Conservation (phyloP, 1,140 invertebrate genomes). For the Hypsibius dujardini region DNA sequence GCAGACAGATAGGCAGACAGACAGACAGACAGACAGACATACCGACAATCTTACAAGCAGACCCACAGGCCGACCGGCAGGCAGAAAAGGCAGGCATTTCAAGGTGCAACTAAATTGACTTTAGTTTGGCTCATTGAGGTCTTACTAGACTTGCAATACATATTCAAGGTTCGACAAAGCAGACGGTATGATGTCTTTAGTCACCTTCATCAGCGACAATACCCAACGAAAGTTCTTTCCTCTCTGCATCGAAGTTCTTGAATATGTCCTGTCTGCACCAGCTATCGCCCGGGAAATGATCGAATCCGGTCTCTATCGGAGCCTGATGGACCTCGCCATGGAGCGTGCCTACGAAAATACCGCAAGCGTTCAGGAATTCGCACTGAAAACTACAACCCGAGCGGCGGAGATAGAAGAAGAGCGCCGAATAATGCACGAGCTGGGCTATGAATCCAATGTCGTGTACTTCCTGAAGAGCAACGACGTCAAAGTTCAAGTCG, state of each 20-base stretch:
- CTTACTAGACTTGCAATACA: not conserved
- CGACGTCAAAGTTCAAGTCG: not conserved
- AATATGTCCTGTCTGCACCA: not conserved
- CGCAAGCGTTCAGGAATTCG: not conserved
- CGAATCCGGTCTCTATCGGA: not conserved
- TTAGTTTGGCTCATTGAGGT: too few species aligned
- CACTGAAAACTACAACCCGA: not conserved
- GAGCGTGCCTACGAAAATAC: not conserved
- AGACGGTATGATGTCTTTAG: not conserved
- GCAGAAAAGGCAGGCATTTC: too few species aligned
- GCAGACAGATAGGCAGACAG: too few species aligned
- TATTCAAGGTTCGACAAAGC: not conserved
- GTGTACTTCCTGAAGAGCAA: conserved; percentile 1
- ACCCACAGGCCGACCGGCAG: too few species aligned
- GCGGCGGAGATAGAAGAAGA: not conserved
- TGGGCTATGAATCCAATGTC: not conserved
- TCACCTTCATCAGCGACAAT: not conserved
- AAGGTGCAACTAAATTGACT: too few species aligned
- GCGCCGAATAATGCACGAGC: not conserved
- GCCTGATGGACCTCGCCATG: not conserved
- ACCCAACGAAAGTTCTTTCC: not conserved
- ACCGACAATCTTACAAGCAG: too few species aligned
- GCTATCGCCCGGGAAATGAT: not conserved
- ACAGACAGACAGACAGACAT: too few species aligned
- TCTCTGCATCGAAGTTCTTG: conserved; percentile 9